These are phyloP conservation scores for Colius striatus DNA, from an alignment of 2,113 vertebrate genomes.

Conservation along the genomic window DNA sequence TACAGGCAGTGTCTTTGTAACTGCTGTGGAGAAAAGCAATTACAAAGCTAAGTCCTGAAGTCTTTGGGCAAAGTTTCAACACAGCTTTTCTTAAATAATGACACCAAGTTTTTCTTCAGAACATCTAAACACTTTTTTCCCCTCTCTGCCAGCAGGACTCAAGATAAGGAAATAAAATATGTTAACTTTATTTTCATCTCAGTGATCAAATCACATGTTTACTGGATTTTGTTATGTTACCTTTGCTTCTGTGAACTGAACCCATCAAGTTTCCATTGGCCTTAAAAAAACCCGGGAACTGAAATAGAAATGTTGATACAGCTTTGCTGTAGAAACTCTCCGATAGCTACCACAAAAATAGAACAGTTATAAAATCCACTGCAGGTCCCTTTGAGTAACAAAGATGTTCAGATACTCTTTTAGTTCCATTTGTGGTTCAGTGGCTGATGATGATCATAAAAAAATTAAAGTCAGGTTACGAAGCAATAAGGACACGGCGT, in stretches of 20 bases:
- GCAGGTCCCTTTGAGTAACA: neutral
- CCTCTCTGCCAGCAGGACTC: neutral
- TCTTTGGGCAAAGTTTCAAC: conserved; percentile 51
- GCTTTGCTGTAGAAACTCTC: conserved; percentile 57
- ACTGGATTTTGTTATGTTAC: conserved; percentile 46
- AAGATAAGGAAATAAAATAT: conserved; percentile 37
- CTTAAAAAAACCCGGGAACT: conserved; percentile 37
- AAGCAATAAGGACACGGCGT: neutral
- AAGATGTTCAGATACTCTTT: neutral
- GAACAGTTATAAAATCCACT: conserved; percentile 36
- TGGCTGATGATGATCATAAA: neutral
- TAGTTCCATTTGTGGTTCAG: neutral
- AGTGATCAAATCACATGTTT: conserved; percentile 33
- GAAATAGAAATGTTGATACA: conserved; percentile 61
- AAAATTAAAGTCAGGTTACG: neutral
- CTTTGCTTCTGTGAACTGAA: conserved; percentile 50
- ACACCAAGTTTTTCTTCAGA: conserved; percentile 26
- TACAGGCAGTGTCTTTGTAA: conserved; percentile 1
- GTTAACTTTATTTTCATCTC: conserved; percentile 57
- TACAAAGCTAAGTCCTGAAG: conserved; percentile 5
- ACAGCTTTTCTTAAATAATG: conserved; percentile 42
- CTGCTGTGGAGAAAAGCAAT: neutral
- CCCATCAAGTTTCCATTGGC: conserved; percentile 55
- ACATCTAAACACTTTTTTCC: conserved; percentile 32
- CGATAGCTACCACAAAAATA: conserved; percentile 38